phyloP scores from a whole-genome alignment of 2,113 vertebrate genomes.

The Platysternon megacephalum region DNA sequence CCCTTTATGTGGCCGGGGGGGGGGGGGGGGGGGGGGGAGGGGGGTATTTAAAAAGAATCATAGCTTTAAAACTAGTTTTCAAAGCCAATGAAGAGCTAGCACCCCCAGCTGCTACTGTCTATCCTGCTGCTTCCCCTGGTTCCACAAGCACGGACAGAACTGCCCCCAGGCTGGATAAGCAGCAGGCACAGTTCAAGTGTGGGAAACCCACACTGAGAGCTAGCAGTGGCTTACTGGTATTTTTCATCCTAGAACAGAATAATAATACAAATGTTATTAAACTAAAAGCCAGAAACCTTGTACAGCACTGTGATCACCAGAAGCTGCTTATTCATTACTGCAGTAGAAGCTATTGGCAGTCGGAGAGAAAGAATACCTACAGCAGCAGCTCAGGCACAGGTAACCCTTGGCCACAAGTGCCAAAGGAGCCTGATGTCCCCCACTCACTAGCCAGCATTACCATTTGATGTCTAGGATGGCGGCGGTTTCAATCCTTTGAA shows the following conservation, averaged over 20 bases:
- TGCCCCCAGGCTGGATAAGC: neutral
- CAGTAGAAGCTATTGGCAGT: neutral
- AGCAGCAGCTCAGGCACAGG: neutral
- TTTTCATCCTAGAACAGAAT: neutral
- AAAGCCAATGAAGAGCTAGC: neutral
- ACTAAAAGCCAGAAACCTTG: neutral
- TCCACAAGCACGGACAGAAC: neutral
- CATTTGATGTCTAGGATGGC: constrained; percentile 95
- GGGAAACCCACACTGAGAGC: neutral
- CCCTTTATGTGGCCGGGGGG: too few relatives aligned
- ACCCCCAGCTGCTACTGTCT: neutral
- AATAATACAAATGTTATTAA: neutral
- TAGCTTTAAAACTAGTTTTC: neutral
- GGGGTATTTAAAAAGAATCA: neutral
- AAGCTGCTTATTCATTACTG: neutral
- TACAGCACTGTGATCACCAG: neutral
- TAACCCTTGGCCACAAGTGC: fast-evolving
- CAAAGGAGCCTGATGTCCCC: neutral
- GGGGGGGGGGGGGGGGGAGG: too few relatives aligned
- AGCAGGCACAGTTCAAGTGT: neutral
- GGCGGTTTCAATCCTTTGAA: constrained; percentile 86
- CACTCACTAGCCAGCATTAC: constrained; percentile 63
- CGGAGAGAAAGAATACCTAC: neutral
- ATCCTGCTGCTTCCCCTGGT: neutral
- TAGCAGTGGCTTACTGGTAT: neutral